Evolutionary conservation across 2,113 vertebrate species (phyloP), one percentile per base, ranked within the genome.

Genomic region (Trogon surrucura): DNA sequence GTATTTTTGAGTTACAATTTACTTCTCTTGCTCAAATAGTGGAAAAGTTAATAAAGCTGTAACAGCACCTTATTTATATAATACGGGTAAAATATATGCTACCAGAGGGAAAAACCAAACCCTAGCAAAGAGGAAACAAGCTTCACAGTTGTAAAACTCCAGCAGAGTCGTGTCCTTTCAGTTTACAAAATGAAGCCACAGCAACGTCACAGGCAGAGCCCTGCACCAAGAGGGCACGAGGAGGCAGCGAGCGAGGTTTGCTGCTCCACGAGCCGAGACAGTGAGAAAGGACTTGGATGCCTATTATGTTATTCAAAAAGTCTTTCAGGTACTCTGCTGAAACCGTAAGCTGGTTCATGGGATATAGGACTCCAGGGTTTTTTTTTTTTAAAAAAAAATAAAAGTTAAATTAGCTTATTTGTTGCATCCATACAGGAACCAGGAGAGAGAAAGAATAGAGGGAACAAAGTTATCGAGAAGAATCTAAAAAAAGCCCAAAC

Each of bases 1-100:
- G 34, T 13, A 32, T 26, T 36, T 85, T 0, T 3, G 2, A 91
- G 20, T 34, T 26, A 41, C 0, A 4, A 45, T 21, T 32, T 34
- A 45, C 62, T 44, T 62, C 20, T 60, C 44, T 64, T 73, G 32
- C 51, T 51, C 50, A 72, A 58, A 56, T 4, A 57, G 50, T 71
- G 36, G 18, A 47, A 41, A 32, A 85, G 21, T 27, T 72, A 10
- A 60, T 9, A 13, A 26, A 66, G 47, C 65, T 70, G 44, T 50
- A 51, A 15, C 7, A 64, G 54, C 11, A 54, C 23, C 21, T 45
- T 34, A 21, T 0, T 48, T 11, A 50, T 1, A 14, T 10, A 60
- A 56, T 0, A 22, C n/a, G 29, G 61, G 58, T 10, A 61, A 38
- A 71, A 70, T 30, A 71, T 1, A 34, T 13, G 44, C 30, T 20